A percentile compares a stretch with the other conserved stretches of the same genome.
These are phyloP conservation scores for Bradypus variegatus DNA, from an alignment of 2,797 vertebrate species.

Conservation along the genomic window DNA sequence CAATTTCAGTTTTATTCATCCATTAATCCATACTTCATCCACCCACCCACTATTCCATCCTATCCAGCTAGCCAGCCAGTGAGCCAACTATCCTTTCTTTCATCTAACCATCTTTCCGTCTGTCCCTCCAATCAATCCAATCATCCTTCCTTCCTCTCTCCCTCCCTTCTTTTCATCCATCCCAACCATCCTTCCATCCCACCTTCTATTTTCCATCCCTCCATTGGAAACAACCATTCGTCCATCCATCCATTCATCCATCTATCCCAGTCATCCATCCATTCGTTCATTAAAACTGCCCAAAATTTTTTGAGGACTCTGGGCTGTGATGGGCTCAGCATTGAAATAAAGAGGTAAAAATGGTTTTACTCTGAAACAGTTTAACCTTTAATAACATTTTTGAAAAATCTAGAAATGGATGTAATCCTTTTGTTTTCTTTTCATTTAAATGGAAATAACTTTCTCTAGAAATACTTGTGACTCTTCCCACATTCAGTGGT, in stretches of 20 bases:
- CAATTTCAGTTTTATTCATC: neutral
- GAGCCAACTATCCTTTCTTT: too few relatives aligned
- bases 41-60: neutral
- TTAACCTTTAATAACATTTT: neutral
- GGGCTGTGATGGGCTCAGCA: neutral
- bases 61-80: neutral
- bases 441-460: neutral
- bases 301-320: neutral
- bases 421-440: neutral
- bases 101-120: neutral
- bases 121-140: neutral
- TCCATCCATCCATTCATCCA: neutral
- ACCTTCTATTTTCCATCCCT: neutral
- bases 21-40: fast-evolving
- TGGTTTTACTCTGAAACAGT: neutral
- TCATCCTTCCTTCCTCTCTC: neutral
- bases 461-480: neutral
- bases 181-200: neutral
- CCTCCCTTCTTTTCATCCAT: neutral
- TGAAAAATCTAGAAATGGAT: neutral
- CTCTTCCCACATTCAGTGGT: neutral
- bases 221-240: neutral
- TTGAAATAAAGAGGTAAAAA: neutral
- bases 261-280: neutral
- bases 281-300: neutral